A percentile compares a stretch with the other conserved stretches of the same genome.
phyloP scores from a whole-genome alignment of 2,113 vertebrate species.

The Athene noctua region DNA sequence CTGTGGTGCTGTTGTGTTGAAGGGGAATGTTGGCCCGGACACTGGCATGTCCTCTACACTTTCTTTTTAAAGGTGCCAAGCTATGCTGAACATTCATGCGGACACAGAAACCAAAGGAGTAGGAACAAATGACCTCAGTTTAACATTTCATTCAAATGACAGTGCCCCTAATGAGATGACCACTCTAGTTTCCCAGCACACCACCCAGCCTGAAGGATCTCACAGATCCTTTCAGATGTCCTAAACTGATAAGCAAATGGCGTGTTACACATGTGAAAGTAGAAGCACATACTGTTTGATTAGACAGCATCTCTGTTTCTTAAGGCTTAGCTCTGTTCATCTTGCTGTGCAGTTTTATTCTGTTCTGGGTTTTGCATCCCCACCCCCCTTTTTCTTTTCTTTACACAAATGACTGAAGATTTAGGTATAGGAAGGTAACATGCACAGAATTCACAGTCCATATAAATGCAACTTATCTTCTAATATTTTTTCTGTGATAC shows the following conservation, averaged over 20 bases:
- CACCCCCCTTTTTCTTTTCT: fast-evolving
- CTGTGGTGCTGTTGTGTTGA: not conserved
- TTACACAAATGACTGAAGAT: not conserved
- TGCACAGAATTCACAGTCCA: not conserved
- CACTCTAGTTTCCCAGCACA: not conserved
- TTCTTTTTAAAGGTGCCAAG: not conserved
- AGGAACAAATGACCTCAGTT: constrained; percentile 15
- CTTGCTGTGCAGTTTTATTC: not conserved
- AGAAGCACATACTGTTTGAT: not conserved
- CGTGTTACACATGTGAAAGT: not conserved
- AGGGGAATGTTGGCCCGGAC: not conserved
- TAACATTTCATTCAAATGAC: constrained; percentile 19
- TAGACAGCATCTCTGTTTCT: not conserved
- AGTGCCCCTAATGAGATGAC: not conserved
- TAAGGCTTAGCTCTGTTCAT: not conserved
- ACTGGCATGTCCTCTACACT: not conserved
- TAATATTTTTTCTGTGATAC: not conserved
- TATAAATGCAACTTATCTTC: not conserved
- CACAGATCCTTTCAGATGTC: not conserved
- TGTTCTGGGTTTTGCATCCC: not conserved
- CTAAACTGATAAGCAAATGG: not conserved
- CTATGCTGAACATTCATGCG: not conserved
- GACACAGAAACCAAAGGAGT: not conserved
- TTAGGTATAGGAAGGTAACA: not conserved
- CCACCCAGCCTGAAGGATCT: not conserved